These are phyloP conservation scores for Trachymyrmex cornetzi DNA, from an alignment of 1,140 invertebrate species.

Conservation along the genomic window DNA sequence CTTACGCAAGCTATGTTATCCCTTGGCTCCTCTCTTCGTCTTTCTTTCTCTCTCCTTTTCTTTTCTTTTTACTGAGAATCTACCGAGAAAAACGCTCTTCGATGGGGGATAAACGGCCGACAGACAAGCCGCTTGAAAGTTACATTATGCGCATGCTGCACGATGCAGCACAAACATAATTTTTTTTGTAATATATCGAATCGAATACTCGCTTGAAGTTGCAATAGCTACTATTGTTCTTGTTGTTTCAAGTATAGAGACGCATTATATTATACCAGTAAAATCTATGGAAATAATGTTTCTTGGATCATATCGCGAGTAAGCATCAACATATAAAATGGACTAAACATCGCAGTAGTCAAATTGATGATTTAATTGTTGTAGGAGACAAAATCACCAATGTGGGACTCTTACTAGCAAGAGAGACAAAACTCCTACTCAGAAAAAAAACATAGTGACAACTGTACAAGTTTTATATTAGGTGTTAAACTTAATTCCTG, in stretches of 20 bases:
- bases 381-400: too few species aligned
- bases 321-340: background rate
- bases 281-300: background rate
- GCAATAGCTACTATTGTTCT: background rate
- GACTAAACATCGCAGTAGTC: too few species aligned
- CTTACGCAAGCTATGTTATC: slow-evolving; percentile 66
- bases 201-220: background rate
- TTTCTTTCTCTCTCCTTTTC: background rate
- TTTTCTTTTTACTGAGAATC: slow-evolving; percentile 45
- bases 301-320: background rate
- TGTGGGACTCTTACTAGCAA: too few species aligned
- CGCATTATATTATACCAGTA: background rate
- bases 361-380: too few species aligned
- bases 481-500: too few species aligned
- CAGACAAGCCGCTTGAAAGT: slow-evolving; percentile 8
- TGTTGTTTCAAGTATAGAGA: background rate
- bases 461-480: too few species aligned
- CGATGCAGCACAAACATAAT: background rate
- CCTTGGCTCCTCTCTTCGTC: background rate
- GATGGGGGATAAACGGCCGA: slow-evolving; percentile 25
- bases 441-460: too few species aligned
- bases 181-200: background rate
- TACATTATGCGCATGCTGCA: slow-evolving; percentile 6
- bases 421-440: too few species aligned
- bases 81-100: slow-evolving; percentile 61